A percentile compares a stretch with the other conserved stretches of the same genome.
Evolutionary conservation across 1,140 invertebrate species (phyloP).

Genomic region (Ridgeia piscesae): DNA sequence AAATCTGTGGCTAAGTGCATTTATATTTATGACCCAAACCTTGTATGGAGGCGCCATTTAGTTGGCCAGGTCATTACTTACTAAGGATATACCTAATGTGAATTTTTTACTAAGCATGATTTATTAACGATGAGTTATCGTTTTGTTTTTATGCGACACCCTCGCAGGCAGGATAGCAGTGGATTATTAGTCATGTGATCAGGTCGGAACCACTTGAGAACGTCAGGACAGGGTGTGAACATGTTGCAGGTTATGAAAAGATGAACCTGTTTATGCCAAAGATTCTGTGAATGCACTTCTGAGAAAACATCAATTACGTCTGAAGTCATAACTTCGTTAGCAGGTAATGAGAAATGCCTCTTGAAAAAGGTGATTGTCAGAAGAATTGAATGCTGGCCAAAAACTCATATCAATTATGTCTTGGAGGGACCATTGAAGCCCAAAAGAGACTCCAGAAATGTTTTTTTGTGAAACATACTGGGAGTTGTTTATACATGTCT

Average conservation of each 20-base stretch:
- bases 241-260: not conserved
- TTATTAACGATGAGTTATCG: not conserved
- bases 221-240: not conserved
- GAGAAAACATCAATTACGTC: not conserved
- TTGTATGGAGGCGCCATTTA: not conserved
- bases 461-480: not conserved
- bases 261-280: too few relatives aligned
- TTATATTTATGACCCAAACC: not conserved
- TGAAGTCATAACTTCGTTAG: too few relatives aligned
- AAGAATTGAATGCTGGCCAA: not conserved
- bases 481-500: not conserved
- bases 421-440: not conserved
- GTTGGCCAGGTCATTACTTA: not conserved
- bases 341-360: not conserved
- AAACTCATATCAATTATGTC: not conserved
- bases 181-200: not conserved
- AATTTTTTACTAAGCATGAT: not conserved
- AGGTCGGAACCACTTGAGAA: not conserved
- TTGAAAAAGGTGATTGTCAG: not conserved
- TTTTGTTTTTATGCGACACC: not conserved
- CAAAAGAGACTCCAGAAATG: not conserved
- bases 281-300: not conserved
- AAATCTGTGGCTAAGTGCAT: not conserved
- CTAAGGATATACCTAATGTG: not conserved
- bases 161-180: not conserved